Evolutionary conservation across 2,888 invertebrate genomes (phyloP), one percentile per base, ranked within the genome.

Genomic region (Temnothorax rugatulus): DNA sequence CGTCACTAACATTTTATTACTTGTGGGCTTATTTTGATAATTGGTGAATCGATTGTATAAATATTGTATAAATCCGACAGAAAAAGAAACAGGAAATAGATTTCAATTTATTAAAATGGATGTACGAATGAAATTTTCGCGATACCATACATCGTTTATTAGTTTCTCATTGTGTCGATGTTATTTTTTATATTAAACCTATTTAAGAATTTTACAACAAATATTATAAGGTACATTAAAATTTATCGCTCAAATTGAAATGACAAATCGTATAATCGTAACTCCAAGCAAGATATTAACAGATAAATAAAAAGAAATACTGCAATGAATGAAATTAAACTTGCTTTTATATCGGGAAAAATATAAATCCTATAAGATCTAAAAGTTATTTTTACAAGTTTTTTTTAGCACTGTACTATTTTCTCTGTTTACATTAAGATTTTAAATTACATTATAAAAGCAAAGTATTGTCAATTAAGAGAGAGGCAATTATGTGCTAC

Each of bases 1-100:
- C 13, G 34, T 5, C 64, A 82, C 8, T 47, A 64, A 50, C 18
- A 69, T 63, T 52, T 57, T 76, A 29, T 21, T 50, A 13, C n/a
- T 25, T 71, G 18, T n/a, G 4, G 21, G 4, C 5, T 63, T 76
- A 41, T 52, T 41, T 63, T 47, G 50, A 38, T 18, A 69, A 66
- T 50, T 77, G 18, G 18, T 54, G 76, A 83, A 77, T 57, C 18
- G 41, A 11, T 7, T 34, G 34, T 7, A 34, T 34, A 34, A 34
- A 34, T 15, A n/a, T 64, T 59, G 47, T 2, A 44, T 81, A 73
- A 73, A 79, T 44, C 57, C 0, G 11, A 34, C 13, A 25, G 8
- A 64, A 61, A 7, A 15, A 44, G 2, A 38, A 52, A 25, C 18
- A 9, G 54, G 54, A 44, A 54, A 0, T 15, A 41, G 9, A 61